Percentiles rank a stretch among this genome's conserved stretches.
phyloP scores from a whole-genome alignment of 2,113 vertebrate species.

The Athene noctua region DNA sequence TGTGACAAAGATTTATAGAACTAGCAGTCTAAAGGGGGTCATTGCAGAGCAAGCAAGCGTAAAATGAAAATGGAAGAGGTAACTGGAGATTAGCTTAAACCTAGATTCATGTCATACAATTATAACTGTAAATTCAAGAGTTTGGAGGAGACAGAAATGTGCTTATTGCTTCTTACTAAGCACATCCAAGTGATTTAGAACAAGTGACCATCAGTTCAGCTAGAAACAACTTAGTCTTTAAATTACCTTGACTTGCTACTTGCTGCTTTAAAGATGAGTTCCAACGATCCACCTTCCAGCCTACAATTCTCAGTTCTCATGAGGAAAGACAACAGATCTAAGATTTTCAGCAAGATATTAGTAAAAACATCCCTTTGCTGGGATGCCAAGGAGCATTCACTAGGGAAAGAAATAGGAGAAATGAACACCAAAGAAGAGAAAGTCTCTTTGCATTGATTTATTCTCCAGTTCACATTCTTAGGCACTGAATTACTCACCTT shows the following conservation, averaged over 20 bases:
- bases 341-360: neutral
- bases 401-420: neutral
- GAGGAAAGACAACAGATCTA: neutral
- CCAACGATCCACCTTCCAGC: rapidly evolving
- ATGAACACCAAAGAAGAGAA: neutral
- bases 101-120: neutral
- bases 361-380: neutral
- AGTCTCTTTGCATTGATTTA: slow-evolving; percentile 11
- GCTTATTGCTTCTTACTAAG: neutral
- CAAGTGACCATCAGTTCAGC: neutral
- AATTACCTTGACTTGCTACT: neutral
- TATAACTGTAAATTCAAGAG: neutral
- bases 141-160: neutral
- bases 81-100: neutral
- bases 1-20: neutral
- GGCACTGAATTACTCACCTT: neutral
- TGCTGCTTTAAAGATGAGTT: neutral
- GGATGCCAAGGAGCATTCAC: neutral
- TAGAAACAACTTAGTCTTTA: neutral
- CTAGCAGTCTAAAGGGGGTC: neutral
- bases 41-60: neutral
- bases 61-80: slow-evolving; percentile 9
- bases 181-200: neutral
- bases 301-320: neutral
- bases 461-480: slow-evolving; percentile 5